Conservation (phyloP, 1,140 invertebrate species). For the Liolophura sinensis region DNA sequence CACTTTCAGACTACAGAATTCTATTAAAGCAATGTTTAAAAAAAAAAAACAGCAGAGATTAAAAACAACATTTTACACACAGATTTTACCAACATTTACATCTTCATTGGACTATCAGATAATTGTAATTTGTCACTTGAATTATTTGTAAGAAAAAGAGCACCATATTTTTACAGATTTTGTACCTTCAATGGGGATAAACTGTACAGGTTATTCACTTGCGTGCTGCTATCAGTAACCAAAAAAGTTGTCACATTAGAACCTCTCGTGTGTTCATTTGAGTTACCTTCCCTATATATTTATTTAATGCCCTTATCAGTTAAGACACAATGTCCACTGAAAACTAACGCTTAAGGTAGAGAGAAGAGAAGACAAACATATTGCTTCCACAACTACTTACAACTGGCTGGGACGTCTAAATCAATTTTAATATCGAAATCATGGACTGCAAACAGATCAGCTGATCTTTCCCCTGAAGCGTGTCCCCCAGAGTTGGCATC, state of each 20-base stretch:
- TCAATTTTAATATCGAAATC: slow-evolving; percentile 97
- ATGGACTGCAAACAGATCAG: slow-evolving; percentile 86
- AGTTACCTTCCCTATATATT: no score
- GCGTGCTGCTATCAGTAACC: no score
- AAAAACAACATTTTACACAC: not conserved
- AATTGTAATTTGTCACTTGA: no score
- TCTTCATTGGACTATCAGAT: not conserved
- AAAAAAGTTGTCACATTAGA: no score
- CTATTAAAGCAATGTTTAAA: not conserved
- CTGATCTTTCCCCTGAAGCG: slow-evolving; percentile 47
- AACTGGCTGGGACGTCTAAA: slow-evolving; percentile 60
- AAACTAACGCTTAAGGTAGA: no score
- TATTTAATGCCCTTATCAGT: no score
- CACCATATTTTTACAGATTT: no score
- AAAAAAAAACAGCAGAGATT: not conserved
- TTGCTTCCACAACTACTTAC: slow-evolving; percentile 64
- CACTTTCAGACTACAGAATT: not conserved
- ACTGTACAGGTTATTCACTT: no score
- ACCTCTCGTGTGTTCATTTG: no score
- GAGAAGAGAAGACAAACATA: not conserved
- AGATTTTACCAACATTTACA: not conserved
- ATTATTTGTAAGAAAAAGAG: no score
- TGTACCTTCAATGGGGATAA: no score
- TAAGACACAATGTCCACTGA: no score
- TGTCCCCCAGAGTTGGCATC: slow-evolving; percentile 1